Evolutionary conservation across 2,888 invertebrate genomes (phyloP).

Genomic region (Pharmacophagus antenor): DNA sequence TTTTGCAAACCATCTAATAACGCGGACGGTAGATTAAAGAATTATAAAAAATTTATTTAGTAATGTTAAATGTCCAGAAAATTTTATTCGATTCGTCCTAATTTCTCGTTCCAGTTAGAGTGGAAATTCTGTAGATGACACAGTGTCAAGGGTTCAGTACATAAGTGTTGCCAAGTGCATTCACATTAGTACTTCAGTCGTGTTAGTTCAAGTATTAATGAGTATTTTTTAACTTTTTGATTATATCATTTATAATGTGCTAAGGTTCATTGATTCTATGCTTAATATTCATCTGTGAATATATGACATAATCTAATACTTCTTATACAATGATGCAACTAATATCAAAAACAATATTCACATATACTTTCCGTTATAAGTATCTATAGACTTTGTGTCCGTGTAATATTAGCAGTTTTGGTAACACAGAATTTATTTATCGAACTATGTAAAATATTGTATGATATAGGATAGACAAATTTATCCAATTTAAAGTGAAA

Average conservation of each 20-base stretch:
- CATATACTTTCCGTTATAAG: too few species aligned
- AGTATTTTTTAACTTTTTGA: not conserved
- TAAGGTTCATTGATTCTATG: too few species aligned
- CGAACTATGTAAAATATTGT: too few species aligned
- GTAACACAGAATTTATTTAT: too few species aligned
- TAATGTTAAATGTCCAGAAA: not conserved
- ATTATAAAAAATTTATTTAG: not conserved
- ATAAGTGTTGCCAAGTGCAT: slow-evolving; percentile 12
- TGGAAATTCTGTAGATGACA: slow-evolving; percentile 19
- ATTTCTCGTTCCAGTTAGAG: slow-evolving; percentile 9
- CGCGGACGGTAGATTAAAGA: not conserved
- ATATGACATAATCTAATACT: too few species aligned
- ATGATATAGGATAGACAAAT: too few species aligned
- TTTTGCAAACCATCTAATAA: not conserved
- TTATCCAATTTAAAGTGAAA: too few species aligned
- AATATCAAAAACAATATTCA: too few species aligned
- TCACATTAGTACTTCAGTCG: not conserved
- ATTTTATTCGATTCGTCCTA: not conserved
- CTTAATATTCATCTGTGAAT: too few species aligned
- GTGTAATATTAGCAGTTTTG: too few species aligned
- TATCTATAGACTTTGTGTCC: too few species aligned
- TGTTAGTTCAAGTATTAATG: not conserved
- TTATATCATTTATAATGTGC: not conserved
- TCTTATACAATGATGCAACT: too few species aligned
- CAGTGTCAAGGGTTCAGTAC: slow-evolving; percentile 8